Conservation (phyloP, 2,797 vertebrate genomes). For the Paramormyrops hopkinsi region DNA sequence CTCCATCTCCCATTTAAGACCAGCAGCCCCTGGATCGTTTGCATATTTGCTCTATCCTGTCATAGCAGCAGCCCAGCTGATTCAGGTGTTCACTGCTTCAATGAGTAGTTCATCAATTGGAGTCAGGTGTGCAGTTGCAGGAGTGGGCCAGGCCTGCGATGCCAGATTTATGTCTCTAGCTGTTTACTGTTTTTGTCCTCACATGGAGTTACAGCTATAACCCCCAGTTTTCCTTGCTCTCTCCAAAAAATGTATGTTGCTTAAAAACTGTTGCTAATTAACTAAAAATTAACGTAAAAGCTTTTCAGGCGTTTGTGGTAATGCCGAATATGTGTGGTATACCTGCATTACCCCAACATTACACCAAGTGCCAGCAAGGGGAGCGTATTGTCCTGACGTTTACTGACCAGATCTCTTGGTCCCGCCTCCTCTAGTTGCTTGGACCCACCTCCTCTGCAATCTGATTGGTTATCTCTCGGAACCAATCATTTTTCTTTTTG, state of each 20-base stretch:
- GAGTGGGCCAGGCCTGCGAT: not conserved
- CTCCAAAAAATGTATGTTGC: not conserved
- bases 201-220: not conserved
- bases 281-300: not conserved
- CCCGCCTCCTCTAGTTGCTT: not conserved
- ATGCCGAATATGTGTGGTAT: not conserved
- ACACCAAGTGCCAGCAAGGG: not conserved
- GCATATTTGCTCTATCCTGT: not conserved
- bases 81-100: not conserved
- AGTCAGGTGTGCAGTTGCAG: not conserved
- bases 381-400: not conserved
- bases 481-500: not conserved
- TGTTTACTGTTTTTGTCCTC: not conserved
- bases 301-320: not conserved
- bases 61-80: not conserved
- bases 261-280: not conserved
- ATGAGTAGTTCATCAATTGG: not conserved
- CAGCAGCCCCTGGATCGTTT: not conserved
- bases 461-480: not conserved
- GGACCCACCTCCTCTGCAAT: not conserved
- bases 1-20: not conserved
- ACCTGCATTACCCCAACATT: not conserved
- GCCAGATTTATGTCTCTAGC: not conserved
- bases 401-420: not conserved
- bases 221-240: not conserved